Percentiles rank a stretch among this genome's conserved stretches.
Conservation (phyloP, 2,113 vertebrate genomes). For the Cavia porcellus region DNA sequence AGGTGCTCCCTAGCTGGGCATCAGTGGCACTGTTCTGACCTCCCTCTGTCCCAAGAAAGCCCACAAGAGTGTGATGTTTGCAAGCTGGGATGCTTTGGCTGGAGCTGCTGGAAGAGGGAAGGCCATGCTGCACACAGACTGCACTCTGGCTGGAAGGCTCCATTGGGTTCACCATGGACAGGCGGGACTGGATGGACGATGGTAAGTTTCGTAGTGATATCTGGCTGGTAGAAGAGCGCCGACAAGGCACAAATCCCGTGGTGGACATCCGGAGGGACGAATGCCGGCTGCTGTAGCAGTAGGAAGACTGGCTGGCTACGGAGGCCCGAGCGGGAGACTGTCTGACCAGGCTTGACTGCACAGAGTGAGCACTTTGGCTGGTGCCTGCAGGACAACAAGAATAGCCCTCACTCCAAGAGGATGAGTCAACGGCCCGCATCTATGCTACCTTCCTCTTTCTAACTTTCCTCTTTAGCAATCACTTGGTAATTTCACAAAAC, state of each 20-base stretch:
- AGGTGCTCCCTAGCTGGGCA: constrained; percentile 89
- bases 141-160: constrained; percentile 89
- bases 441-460: neutral
- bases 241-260: constrained; percentile 96
- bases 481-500: neutral
- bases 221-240: constrained; percentile 98
- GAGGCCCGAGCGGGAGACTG: constrained; percentile 98
- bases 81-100: constrained; percentile 98
- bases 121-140: constrained; percentile 86
- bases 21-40: constrained; percentile 86
- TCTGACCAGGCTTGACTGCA: constrained; percentile 95
- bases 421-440: accelerated
- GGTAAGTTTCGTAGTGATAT: constrained; percentile 97
- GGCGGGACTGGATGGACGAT: constrained; percentile 96
- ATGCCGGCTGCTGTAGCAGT: constrained; percentile 97
- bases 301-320: constrained; percentile 96
- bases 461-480: neutral
- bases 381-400: constrained; percentile 89
- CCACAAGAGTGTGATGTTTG: constrained; percentile 95
- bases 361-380: constrained; percentile 97
- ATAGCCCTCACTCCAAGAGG: neutral
- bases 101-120: constrained; percentile 95
- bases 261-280: constrained; percentile 96
- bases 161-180: constrained; percentile 92
- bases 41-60: constrained; percentile 95